Base-by-base conservation (phyloP, 2,113 vertebrate genomes). In the Platanista minor region DNA sequence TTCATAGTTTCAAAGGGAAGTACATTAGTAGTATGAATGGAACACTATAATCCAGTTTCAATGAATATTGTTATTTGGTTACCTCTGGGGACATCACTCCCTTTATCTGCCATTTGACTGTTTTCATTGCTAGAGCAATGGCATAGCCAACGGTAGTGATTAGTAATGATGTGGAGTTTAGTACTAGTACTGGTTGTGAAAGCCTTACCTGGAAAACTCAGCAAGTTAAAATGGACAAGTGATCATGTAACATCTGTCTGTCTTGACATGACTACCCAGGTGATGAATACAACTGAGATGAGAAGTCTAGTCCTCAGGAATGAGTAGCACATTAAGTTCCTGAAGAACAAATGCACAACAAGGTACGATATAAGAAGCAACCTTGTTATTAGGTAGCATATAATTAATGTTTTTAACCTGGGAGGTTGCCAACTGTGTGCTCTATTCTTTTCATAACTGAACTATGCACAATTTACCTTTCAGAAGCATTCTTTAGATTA, bases 401-500 rank as follows among this genome's bases (percentile, higher is more conserved):
- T 36, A 62, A 69, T 57, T 93, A 23, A 27, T 78, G 5, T 75
- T 69, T 74, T 74, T n/a, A 52, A 93, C 13, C 64, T 85, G 59
- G 49, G 4, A 75, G 78, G 64, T 77, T 91, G 46, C 61, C 62
- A 71, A 2, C 15, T 93, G 4, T 31, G 12, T 52, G n/a, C 23
- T 75, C 6, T 85, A 0, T 64, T 95, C n/a, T 96, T 54, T 43
- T n/a, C 14, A 6, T 82, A 52, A 82, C 33, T 29, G 27, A 86
- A n/a, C 33, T 41, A 8, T 46, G 31, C 43, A 49, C 20, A 82
- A 31, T 74, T 71, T 90, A 81, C 54, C 49, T 89, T 91, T 86
- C 61, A 49, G 36, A 97, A 75, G 49, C 33, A 39, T 83, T 93
- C 49, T 96, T 95, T 83, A 80, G 74, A 59, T 80, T 94, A 41